phyloP scores from a whole-genome alignment of 1,140 invertebrate species.

The Drosophila prosaltans region DNA sequence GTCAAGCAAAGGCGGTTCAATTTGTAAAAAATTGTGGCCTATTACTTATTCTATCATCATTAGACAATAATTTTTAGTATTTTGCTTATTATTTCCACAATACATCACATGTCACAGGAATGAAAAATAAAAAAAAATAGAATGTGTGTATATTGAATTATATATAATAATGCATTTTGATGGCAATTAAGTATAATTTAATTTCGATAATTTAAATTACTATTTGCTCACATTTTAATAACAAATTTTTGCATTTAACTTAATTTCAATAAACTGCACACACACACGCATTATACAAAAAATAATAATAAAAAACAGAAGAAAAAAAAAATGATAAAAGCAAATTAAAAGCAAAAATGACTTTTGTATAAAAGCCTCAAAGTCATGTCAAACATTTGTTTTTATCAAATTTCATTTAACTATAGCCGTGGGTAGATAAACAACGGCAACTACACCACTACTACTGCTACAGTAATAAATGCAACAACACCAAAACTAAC shows the following conservation, averaged over 20 bases:
- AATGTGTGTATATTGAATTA: conserved; percentile 1
- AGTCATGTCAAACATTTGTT: conserved; percentile 65
- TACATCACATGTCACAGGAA: neutral
- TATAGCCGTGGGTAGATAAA: conserved; percentile 44
- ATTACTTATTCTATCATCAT: conserved; percentile 8
- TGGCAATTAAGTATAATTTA: conserved; percentile 22
- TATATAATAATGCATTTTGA: conserved; percentile 16
- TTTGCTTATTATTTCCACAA: neutral
- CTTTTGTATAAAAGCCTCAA: conserved; percentile 46
- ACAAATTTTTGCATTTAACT: conserved; percentile 19
- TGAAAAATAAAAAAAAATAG: neutral
- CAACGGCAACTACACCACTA: conserved; percentile 46
- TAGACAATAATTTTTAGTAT: conserved; percentile 29
- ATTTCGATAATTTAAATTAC: conserved; percentile 58
- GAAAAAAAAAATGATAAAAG: conserved; percentile 15
- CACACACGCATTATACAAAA: neutral
- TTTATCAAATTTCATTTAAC: conserved; percentile 75
- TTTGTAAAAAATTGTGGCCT: too few relatives aligned
- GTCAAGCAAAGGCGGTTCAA: too few relatives aligned
- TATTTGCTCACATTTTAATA: conserved; percentile 21
- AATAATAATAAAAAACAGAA: neutral
- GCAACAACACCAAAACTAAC: conserved; percentile 6
- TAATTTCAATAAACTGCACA: conserved; percentile 43
- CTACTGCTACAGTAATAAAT: conserved; percentile 24
- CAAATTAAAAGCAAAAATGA: conserved; percentile 22